Base-by-base conservation (phyloP, 2,113 vertebrate genomes). In the Diglossa brunneiventris region DNA sequence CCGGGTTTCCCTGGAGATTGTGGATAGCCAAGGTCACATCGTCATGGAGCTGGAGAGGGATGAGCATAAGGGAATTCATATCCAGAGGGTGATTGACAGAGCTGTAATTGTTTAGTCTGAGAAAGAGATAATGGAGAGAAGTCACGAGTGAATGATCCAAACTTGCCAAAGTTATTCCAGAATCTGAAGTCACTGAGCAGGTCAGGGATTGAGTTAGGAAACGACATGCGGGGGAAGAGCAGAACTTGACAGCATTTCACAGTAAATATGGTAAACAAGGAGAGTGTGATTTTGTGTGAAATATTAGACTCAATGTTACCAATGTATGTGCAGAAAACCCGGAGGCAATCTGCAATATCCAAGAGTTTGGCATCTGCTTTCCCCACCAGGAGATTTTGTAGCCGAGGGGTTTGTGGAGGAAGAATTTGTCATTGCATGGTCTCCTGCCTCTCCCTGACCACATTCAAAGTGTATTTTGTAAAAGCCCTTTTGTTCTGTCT, bases 1-100 rank as follows among this genome's bases (percentile, higher is more conserved):
- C 68, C 50, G 73, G 83, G 82, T 96, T 95, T 96, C 91, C 90
- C 91, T 90, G 90, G 92, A 96, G 92, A 96, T 73, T 67, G 41
- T 44, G 62, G 89, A 91, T 77, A 91, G 83, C 83, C n/a, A 61
- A 94, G 89, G 64, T 96, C 84, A 94, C 62, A 67, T 44, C 2
- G 2, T 68, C 76, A 77, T 15, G 62, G 58, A 77, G 56, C 2
- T 59, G 83, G 70, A 87, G 52, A 91, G 49, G 39, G 61, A 44
- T 4, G 31, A 91, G 63, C 58, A 59, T 15, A 77, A 87, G 61
- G 74, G 74, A 80, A 33, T 27, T 89, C 49, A 18, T 58, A 83
- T 77, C 59, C 1, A 1, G 52, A 70, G 69, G 46, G 66, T 89
- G 94, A 94, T 17, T 91, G 89, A 75, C 91, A 89, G 91, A 70